Base-by-base conservation (phyloP, 2,888 invertebrate species). In the Ellobium chinense region DNA sequence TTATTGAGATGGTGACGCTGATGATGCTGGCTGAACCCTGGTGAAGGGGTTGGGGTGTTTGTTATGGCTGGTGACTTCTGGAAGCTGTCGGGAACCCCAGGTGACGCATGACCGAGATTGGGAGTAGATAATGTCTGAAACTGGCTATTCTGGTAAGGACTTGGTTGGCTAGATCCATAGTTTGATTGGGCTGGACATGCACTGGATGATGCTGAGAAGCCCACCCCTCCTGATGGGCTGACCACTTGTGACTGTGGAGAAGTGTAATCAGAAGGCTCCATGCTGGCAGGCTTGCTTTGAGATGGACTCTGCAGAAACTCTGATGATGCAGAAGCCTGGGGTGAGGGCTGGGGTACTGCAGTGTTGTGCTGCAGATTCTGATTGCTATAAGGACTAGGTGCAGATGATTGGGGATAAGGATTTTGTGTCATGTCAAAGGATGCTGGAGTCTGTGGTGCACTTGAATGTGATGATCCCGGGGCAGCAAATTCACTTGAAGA, bases 281-380 rank as follows among this genome's bases (percentile, higher is more conserved):
- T 46, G 72, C 31, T 58, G 36, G n/a, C 56, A 72, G 46, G 14
- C n/a, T 27, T 63, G 2, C 24, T 39, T 72, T 74, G 63, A 12
- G 37, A 27, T 4, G 31, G 39, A 21, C 60, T 63, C 63, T 29
- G 1, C 46, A 56, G 70, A 34, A 24, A 74, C 31, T 74, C 39
- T 46, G 46, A 62, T 46, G 37, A 21, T 56, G 18, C 27, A n/a
- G 58, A 34, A 24, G 60, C 29, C 24, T 60, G 12, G n/a, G 60
- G 9, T 60, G 60, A n/a, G 9, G 60, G 27, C 60, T 34, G 34
- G 12, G 37, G 27, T 27, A 58, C 58, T 37, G 36, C 1, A 34
- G 58, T 14, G 29, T 34, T 70, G n/a, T 54, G 34, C 70, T 70
- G 70, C 54, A 70, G 34, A 12, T 29, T 72, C 58, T 58, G 58